Evolutionary conservation across 23 tunicate genomes (phyloP), one percentile per base, ranked within the genome.

Genomic region (Clavelina lepadiformis): DNA sequence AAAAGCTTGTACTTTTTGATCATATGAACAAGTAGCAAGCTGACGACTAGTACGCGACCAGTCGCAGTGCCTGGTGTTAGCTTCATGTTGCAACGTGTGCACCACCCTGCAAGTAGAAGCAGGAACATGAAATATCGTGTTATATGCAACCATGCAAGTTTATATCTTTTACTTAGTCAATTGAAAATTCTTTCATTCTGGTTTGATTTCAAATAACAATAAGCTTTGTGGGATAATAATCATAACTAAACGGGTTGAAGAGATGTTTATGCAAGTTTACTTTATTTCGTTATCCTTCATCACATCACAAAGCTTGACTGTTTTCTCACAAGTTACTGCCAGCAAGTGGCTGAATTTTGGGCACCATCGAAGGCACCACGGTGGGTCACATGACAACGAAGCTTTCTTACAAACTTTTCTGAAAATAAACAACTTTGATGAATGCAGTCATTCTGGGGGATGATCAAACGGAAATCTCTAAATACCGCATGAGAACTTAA

Each of bases 21-120:
- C 65, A 33, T 81, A 63, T 6, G 72, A 38, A 34, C 83, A 65
- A 0, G 89, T 64, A 3, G 75, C 8, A 0, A 89, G 44, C 34
- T 89, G 89, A 22, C 82, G 38, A 34, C 79, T 77, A 1, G 89
- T 50, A 6, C 80, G 81, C 5, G 97, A 89, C 97, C 97, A 89
- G 52, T 69, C 86, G 61, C 84, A 66, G 44, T 61, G 58, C 15
- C 75, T 61, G 4, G 71, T 35, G 3, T 27, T 31, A 2, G 38
- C 30, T 2, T 33, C 29, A 72, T 61, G 64, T 1, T 80, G 32
- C 26, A 61, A 33, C 3, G 82, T 36, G 26, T 46, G 71, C 1
- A 70, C 78, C 54, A 13, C 33, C 5, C 86, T 80, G 33, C 53
- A 70, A n/a, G n/a, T n/a, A n/a, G n/a, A n/a, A n/a, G n/a, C n/a